Percentiles rank a stretch among this genome's conserved stretches.
These are phyloP conservation scores for Protobothrops flavoviridis DNA, from an alignment of 2,113 vertebrate species.

Conservation along the genomic window DNA sequence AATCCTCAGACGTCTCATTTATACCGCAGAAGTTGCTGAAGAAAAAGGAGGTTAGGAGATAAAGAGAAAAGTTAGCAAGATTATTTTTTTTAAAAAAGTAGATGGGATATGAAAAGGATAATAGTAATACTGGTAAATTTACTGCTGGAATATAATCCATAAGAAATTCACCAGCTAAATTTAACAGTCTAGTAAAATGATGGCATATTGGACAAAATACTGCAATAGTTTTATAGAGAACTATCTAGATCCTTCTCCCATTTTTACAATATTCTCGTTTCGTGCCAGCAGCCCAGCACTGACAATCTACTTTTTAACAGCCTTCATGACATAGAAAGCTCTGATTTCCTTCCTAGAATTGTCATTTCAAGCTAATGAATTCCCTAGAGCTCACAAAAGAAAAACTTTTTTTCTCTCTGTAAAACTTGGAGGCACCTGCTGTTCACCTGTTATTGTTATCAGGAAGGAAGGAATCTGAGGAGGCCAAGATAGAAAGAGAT, in stretches of 20 bases:
- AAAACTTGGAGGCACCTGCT: neutral
- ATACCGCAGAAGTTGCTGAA: neutral
- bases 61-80: neutral
- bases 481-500: neutral
- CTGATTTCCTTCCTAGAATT: neutral
- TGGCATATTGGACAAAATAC: neutral
- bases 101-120: neutral
- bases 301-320: constrained; percentile 1
- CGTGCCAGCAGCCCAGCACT: neutral
- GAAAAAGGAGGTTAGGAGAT: neutral
- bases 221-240: neutral
- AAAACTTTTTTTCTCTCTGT: neutral
- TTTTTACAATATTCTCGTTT: constrained; percentile 15
- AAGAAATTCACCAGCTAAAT: neutral
- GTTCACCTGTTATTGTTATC: neutral
- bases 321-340: neutral
- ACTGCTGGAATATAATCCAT: neutral
- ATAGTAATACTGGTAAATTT: neutral
- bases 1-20: neutral
- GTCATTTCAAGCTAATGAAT: constrained; percentile 5
- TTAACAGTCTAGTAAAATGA: constrained; percentile 2
- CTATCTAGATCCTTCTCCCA: neutral
- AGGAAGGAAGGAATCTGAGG: neutral
- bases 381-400: constrained; percentile 1
- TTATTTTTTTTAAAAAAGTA: too few species aligned